These are phyloP conservation scores for Physeter macrocephalus DNA, from an alignment of 2,113 vertebrate genomes.

Conservation along the genomic window DNA sequence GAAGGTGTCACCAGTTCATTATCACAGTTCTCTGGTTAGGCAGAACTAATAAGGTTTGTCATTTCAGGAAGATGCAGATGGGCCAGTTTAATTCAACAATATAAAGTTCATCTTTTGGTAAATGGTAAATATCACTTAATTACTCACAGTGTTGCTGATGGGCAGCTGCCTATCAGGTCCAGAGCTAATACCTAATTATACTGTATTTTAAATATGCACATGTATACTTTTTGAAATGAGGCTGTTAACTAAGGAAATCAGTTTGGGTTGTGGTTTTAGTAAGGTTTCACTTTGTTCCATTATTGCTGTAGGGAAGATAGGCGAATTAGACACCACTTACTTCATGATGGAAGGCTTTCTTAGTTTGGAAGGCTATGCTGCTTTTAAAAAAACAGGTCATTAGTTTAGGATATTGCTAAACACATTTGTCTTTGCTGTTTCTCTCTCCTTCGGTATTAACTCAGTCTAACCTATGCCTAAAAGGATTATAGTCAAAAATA, in stretches of 20 bases:
- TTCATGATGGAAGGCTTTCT: neutral
- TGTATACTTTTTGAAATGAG: conserved; percentile 32
- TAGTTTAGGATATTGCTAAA: conserved; percentile 62
- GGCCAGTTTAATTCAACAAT: conserved; percentile 77
- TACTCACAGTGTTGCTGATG: conserved; percentile 29
- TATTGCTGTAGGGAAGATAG: neutral
- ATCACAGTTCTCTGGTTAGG: conserved; percentile 72
- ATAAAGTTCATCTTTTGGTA: conserved; percentile 75
- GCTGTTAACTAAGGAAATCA: conserved; percentile 19
- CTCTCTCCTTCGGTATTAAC: conserved; percentile 76
- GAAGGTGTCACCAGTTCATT: conserved; percentile 76
- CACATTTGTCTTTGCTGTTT: conserved; percentile 74
- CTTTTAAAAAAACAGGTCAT: neutral
- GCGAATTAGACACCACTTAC: neutral
- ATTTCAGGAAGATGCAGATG: conserved; percentile 79
- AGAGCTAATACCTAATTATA: neutral
- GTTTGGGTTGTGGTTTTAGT: neutral
- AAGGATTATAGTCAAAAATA: conserved; percentile 68
- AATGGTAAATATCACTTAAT: conserved; percentile 75
- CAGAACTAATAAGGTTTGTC: conserved; percentile 85
- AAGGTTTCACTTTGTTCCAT: neutral
- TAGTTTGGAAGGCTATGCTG: conserved; percentile 10
- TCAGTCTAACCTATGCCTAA: conserved; percentile 72
- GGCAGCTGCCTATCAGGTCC: conserved; percentile 29
- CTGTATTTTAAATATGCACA: neutral